A percentile compares a stretch with the other conserved stretches of the same genome.
phyloP scores from a whole-genome alignment of 2,888 invertebrate genomes.

The Oligia strigilis region DNA sequence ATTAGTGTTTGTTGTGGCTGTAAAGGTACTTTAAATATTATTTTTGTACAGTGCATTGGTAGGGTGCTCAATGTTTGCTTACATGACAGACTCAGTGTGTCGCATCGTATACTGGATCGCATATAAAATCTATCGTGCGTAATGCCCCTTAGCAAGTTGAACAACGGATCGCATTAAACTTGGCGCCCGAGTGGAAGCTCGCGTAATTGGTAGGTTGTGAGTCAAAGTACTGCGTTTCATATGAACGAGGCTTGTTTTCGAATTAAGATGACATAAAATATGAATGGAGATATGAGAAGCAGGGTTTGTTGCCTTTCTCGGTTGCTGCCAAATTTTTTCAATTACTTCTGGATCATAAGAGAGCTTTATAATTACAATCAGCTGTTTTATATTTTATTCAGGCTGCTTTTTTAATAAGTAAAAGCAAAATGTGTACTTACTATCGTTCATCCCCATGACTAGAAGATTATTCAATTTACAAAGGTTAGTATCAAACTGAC shows the following conservation, averaged over 20 bases:
- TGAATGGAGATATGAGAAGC: not conserved
- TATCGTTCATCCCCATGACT: not conserved
- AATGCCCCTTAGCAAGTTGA: conserved; percentile 8
- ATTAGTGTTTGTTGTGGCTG: not conserved
- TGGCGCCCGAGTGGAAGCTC: too few species aligned
- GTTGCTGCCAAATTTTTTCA: not conserved
- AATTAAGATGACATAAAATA: not conserved
- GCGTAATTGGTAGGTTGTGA: conserved; percentile 30
- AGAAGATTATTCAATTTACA: not conserved
- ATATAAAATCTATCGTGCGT: not conserved
- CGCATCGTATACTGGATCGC: not conserved
- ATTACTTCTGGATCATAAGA: not conserved
- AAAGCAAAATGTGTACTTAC: not conserved
- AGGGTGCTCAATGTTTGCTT: not conserved
- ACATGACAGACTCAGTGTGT: not conserved
- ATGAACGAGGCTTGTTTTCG: conserved; percentile 2
- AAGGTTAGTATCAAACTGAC: not conserved
- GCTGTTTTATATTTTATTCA: not conserved
- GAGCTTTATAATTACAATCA: not conserved
- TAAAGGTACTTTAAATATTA: not conserved
- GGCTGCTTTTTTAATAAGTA: not conserved
- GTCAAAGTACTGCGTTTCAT: conserved; percentile 16
- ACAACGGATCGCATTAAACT: conserved; percentile 38
- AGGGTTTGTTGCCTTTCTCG: not conserved
- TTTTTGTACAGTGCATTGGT: not conserved